These are phyloP conservation scores for Archips xylosteana DNA, from an alignment of 2,888 invertebrate species.

Conservation along the genomic window DNA sequence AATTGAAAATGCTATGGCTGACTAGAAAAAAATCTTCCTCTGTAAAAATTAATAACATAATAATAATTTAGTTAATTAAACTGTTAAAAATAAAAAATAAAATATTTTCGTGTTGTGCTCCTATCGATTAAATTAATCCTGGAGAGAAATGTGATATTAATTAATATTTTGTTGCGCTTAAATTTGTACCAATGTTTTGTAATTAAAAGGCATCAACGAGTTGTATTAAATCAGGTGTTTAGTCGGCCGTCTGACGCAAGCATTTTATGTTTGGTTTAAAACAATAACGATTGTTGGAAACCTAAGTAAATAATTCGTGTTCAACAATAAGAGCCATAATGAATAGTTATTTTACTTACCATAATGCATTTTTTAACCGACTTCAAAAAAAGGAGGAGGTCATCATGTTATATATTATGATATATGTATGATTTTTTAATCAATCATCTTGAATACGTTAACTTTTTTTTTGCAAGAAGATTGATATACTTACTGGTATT, in stretches of 20 bases:
- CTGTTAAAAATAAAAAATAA: too few relatives aligned
- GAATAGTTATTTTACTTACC: slow-evolving; percentile 21
- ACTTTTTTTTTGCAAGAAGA: neutral
- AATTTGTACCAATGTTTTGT: slow-evolving; percentile 17
- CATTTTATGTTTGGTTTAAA: slow-evolving; percentile 53
- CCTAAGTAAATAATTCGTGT: slow-evolving; percentile 33
- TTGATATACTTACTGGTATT: neutral
- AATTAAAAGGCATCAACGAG: slow-evolving; percentile 1
- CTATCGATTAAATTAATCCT: neutral
- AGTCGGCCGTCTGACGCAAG: slow-evolving; percentile 55
- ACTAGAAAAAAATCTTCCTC: neutral
- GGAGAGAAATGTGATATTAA: neutral
- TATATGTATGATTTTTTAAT: too few relatives aligned
- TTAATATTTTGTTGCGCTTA: neutral
- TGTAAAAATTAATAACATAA: too few relatives aligned
- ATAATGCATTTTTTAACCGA: neutral
- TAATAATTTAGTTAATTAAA: too few relatives aligned
- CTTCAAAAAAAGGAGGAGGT: neutral
- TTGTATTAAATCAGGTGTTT: slow-evolving; percentile 60
- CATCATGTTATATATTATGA: too few relatives aligned
- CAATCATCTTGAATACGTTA: neutral
- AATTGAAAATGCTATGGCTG: neutral
- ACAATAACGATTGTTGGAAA: slow-evolving; percentile 49
- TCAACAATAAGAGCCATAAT: slow-evolving; percentile 35
- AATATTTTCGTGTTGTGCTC: neutral